These are phyloP conservation scores for Argyra leucocephala DNA, from an alignment of 2,888 invertebrate genomes.

Conservation along the genomic window DNA sequence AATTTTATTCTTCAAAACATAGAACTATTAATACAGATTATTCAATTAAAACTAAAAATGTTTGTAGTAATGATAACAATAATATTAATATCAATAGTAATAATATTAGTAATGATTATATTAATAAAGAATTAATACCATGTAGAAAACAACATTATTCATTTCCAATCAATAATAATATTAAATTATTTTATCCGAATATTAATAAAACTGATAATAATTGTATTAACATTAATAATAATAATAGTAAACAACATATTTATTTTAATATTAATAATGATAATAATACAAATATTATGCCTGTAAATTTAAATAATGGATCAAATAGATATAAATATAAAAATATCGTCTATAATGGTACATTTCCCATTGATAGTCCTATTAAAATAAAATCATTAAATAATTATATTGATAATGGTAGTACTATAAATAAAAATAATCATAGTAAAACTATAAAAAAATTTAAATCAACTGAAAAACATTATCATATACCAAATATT, in stretches of 20 bases:
- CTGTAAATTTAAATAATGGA: constrained; percentile 11
- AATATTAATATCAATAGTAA: too few relatives aligned
- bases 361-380: constrained; percentile 76
- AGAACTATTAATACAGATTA: too few relatives aligned
- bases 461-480: background rate
- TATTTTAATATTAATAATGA: background rate
- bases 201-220: background rate
- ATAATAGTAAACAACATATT: background rate
- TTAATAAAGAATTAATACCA: background rate
- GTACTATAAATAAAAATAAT: background rate
- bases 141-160: background rate
- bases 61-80: too few relatives aligned
- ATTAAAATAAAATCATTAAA: constrained; percentile 28
- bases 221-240: background rate
- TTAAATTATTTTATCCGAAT: background rate
- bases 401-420: background rate
- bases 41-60: too few relatives aligned
- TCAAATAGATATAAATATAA: constrained; percentile 26
- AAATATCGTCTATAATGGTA: constrained; percentile 67
- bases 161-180: background rate
- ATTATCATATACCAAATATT: background rate
- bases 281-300: background rate
- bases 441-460: too few relatives aligned
- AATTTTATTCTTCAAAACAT: too few relatives aligned
- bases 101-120: background rate